phyloP scores from a whole-genome alignment of 2,888 invertebrate genomes.

The Dastarcus helophoroides region DNA sequence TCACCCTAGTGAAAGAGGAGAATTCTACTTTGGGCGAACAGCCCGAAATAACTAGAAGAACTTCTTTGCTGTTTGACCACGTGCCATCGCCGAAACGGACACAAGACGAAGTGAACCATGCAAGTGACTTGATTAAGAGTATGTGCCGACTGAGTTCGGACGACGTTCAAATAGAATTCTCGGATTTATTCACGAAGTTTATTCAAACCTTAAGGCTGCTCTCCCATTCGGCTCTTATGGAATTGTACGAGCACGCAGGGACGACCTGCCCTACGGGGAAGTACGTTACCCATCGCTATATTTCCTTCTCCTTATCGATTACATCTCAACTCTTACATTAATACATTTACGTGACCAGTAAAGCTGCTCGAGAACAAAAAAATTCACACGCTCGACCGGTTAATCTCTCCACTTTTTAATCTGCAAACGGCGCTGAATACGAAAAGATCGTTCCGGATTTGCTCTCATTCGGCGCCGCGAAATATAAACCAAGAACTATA shows the following conservation, averaged over 20 bases:
- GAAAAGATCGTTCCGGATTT: no score
- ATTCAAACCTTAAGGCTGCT: slow-evolving; percentile 56
- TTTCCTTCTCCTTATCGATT: background rate
- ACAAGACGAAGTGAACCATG: slow-evolving; percentile 57
- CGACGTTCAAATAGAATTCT: slow-evolving; percentile 49
- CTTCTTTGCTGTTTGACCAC: slow-evolving; percentile 62
- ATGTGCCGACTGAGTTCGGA: slow-evolving; percentile 52
- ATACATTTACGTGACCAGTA: no score
- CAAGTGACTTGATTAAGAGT: slow-evolving; percentile 56
- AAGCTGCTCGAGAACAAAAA: no score
- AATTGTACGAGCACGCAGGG: slow-evolving; percentile 50
- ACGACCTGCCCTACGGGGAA: slow-evolving; percentile 57
- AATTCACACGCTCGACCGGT: no score
- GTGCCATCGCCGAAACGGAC: slow-evolving; percentile 52
- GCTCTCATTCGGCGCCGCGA: no score
- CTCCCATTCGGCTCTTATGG: slow-evolving; percentile 55
- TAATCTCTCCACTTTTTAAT: no score
- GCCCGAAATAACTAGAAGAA: slow-evolving; percentile 45
- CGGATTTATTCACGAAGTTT: slow-evolving; percentile 51
- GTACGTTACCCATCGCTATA: slow-evolving; percentile 40
- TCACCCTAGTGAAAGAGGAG: slow-evolving; percentile 46
- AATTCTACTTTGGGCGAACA: slow-evolving; percentile 39
- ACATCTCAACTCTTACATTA: no score
- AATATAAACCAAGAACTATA: no score
- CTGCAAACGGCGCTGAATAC: no score